Base-by-base conservation (phyloP, 2,888 invertebrate species). In the Melanostoma scalare region DNA sequence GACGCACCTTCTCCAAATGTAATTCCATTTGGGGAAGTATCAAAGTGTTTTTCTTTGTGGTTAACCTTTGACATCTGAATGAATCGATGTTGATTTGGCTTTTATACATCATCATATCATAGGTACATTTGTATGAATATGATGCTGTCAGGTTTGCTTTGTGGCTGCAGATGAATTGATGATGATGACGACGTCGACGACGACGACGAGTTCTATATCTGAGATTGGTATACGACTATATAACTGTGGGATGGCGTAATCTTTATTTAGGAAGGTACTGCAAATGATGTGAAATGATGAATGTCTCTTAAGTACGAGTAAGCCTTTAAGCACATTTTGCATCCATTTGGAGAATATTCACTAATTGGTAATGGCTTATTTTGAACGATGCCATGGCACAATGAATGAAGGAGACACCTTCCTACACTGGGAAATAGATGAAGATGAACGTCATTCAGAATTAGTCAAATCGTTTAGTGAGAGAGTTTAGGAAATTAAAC, bases 31-130 rank as follows among this genome's bases (percentile, higher is more conserved):
- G 33, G n/a, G 48, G 38, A 10, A 48, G 40, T 46, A 44, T 61
- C 46, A 3, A 58, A 67, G 67, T 56, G 67, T 20, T 36, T 36
- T 79, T 55, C 69, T 79, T 56, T 63, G 68, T 69, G 56, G 63
- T 75, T 80, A 75, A 80, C 80, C 80, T 75, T 60, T 80, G 80
- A 80, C 80, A 75, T 65, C 65, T 48, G 65, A 75, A 71, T 60
- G 65, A 65, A 44, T 72, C 74, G 61, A 69, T 58, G 68, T 50
- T 63, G 69, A 48, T 63, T 20, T 20, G 20, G 20, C 20, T 20
- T 20, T 20, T 20, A 20, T 20, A 20, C 20, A 20, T 20, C 20
- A 20, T 20, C 20, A 20, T 20, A 20, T 20, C 20, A 20, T 20
- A 20, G 20, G 20, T 20, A 20, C 31, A 55, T 55, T 58, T 44